Evolutionary conservation across 1,140 invertebrate species (phyloP).

Genomic region (Rhynchophorus ferrugineus): DNA sequence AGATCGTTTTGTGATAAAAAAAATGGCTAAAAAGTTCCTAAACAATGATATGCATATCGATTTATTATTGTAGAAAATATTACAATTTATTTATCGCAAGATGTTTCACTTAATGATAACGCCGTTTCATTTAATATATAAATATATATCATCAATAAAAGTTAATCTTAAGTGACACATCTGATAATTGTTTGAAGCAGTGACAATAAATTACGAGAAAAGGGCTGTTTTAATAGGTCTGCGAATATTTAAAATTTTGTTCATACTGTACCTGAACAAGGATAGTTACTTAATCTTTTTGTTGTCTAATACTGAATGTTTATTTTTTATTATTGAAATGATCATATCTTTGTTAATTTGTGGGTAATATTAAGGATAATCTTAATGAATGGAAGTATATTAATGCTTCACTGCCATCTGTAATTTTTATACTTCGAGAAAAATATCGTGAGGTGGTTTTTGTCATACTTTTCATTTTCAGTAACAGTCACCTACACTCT

Average conservation of each 20-base stretch:
- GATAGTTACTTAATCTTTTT: conserved; percentile 23
- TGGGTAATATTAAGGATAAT: conserved; percentile 23
- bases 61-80: too few species aligned
- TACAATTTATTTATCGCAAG: too few species aligned
- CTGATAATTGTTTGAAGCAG: too few species aligned
- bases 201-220: too few species aligned
- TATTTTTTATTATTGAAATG: conserved; percentile 25
- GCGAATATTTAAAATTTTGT: conserved; percentile 7
- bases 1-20: too few species aligned
- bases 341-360: conserved; percentile 24
- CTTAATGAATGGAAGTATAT: conserved; percentile 13
- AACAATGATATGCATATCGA: too few species aligned
- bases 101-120: too few species aligned
- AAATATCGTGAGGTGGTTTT: conserved; percentile 1
- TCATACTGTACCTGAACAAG: conserved; percentile 22
- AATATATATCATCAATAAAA: too few species aligned
- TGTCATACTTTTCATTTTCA: conserved; percentile 12
- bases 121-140: too few species aligned
- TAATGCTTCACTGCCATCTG: conserved; percentile 27
- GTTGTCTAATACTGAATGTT: conserved; percentile 22
- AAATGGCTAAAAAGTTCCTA: too few species aligned
- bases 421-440: conserved; percentile 6
- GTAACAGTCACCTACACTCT: conserved; percentile 13
- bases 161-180: too few species aligned
- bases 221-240: conserved; percentile 14